phyloP scores from a whole-genome alignment of 2,113 vertebrate genomes.

The Bujurquina vittata region DNA sequence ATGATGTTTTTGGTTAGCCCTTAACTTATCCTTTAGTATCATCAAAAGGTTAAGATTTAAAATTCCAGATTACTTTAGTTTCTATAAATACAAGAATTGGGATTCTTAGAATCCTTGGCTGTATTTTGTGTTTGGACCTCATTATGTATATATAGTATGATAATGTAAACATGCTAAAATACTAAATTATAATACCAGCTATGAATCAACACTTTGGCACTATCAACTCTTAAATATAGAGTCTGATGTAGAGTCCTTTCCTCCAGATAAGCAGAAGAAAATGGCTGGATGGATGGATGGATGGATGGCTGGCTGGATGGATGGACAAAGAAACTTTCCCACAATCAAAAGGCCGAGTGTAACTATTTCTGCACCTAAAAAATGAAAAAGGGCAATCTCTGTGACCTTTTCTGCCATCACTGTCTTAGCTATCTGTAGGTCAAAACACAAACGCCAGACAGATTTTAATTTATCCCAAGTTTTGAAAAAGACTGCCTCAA shows the following conservation, averaged over 20 bases:
- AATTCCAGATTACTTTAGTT: not conserved
- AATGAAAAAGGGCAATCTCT: slow-evolving; percentile 6
- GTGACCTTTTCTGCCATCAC: slow-evolving; percentile 35
- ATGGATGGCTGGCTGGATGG: no score
- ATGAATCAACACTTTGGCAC: not conserved
- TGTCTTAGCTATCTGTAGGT: slow-evolving; percentile 2
- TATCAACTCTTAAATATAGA: not conserved
- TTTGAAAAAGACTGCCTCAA: slow-evolving; percentile 19
- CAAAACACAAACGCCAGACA: slow-evolving; percentile 20
- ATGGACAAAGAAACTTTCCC: not conserved
- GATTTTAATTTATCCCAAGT: not conserved
- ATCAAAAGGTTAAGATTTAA: not conserved
- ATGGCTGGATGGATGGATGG: no score
- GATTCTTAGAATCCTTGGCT: not conserved
- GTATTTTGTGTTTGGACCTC: not conserved
- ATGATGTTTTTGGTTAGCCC: not conserved
- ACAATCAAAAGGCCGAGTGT: not conserved
- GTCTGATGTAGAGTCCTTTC: not conserved
- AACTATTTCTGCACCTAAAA: slow-evolving; percentile 16
- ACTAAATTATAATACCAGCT: not conserved
- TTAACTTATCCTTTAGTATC: not conserved
- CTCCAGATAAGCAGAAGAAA: no score
- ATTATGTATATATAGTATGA: not conserved
- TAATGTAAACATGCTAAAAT: not conserved
- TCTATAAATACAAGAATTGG: not conserved